A percentile compares a stretch with the other conserved stretches of the same genome.
Evolutionary conservation across 1,140 invertebrate genomes (phyloP).

Genomic region (Drosophila pallidifrons): DNA sequence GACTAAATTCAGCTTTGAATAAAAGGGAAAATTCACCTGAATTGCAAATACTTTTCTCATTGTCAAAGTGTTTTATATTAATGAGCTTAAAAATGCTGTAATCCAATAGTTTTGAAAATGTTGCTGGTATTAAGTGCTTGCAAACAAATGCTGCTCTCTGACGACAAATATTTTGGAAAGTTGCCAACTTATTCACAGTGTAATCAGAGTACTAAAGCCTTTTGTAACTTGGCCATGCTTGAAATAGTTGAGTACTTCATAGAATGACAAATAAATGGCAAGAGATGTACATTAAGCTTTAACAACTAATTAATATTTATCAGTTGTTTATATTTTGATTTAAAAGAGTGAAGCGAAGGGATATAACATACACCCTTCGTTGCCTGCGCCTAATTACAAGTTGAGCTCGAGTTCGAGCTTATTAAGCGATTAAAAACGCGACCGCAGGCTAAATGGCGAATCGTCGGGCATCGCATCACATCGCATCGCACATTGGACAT

Average conservation of each 20-base stretch:
- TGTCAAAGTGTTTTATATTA: not conserved
- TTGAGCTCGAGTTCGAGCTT: slow-evolving; percentile 50
- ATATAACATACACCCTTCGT: slow-evolving; percentile 2
- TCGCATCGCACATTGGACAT: slow-evolving; percentile 15
- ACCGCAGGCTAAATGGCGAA: slow-evolving; percentile 49
- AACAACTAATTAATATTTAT: slow-evolving; percentile 17
- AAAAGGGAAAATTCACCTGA: too few species aligned
- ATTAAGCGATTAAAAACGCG: slow-evolving; percentile 71
- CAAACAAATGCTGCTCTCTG: too few species aligned
- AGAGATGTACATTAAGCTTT: not conserved
- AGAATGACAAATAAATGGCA: not conserved
- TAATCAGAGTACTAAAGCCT: not conserved
- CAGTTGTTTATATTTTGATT: slow-evolving; percentile 7
- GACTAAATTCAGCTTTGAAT: not conserved
- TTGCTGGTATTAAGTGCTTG: too few species aligned
- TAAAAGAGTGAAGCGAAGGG: too few species aligned
- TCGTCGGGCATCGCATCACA: slow-evolving; percentile 16
- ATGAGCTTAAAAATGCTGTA: slow-evolving; percentile 2
- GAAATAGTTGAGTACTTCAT: too few species aligned
- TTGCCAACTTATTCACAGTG: too few species aligned
- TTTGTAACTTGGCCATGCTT: not conserved
- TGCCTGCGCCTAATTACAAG: slow-evolving; percentile 68
- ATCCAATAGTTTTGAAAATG: not conserved
- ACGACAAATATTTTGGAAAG: too few species aligned
- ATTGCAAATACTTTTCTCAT: not conserved